Percentiles rank a stretch among this genome's conserved stretches.
Conservation (phyloP, 64 coral and sea anemone genomes). For the Stichodactyla mertensii region DNA sequence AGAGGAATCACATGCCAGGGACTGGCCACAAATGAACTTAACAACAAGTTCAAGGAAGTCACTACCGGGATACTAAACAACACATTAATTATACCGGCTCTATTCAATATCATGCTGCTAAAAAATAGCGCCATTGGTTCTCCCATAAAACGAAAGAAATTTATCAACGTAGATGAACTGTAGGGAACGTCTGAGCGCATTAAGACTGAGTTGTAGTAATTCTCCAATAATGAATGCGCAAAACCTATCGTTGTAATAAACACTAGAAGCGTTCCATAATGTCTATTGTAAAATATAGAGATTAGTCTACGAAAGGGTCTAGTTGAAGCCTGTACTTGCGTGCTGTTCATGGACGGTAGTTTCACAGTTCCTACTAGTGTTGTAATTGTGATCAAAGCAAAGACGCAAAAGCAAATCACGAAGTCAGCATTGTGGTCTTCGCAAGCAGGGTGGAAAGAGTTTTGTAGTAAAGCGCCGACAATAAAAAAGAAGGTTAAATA, state of each 20-base stretch:
- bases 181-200: conserved; percentile 30
- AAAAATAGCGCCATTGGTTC: conserved; percentile 69
- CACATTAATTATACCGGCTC: conserved; percentile 55
- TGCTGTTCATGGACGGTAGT: conserved; percentile 29
- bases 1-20: conserved; percentile 75
- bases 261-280: conserved; percentile 44
- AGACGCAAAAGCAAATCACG: conserved; percentile 84
- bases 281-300: conserved; percentile 50
- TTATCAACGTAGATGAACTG: conserved; percentile 35
- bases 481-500: conserved; percentile 55
- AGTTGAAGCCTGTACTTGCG: conserved; percentile 17
- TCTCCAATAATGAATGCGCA: conserved; percentile 48
- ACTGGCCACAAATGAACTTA: conserved; percentile 64
- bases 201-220: conserved; percentile 45
- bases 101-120: conserved; percentile 54
- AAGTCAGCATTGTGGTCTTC: conserved; percentile 70
- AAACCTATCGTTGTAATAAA: conserved; percentile 53
- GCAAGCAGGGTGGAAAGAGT: conserved; percentile 52
- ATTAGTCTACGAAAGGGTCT: conserved; percentile 33
- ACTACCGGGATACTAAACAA: conserved; percentile 48
- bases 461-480: conserved; percentile 54
- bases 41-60: conserved; percentile 50
- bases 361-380: conserved; percentile 56
- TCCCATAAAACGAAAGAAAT: conserved; percentile 54
- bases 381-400: conserved; percentile 63